Evolutionary conservation across 2,888 invertebrate genomes (phyloP), one percentile per base, ranked within the genome.

Genomic region (Anoncus sp.): DNA sequence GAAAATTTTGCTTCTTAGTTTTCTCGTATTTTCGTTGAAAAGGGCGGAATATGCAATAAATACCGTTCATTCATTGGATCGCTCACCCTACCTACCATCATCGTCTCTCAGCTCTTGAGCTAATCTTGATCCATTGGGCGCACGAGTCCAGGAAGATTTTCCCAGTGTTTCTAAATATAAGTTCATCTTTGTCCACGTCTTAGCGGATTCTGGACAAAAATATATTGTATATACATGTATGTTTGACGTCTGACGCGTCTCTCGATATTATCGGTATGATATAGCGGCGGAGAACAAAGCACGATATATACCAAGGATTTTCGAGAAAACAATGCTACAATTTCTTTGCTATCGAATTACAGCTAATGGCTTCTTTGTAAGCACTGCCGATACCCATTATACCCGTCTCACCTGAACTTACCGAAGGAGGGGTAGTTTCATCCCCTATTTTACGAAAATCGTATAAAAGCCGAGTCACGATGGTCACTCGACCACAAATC

Each of bases 321-420:
- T 60, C 12, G 14, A 59, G 40, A 2, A 45, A 74, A 70, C 45
- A 62, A 71, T 70, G 16, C 31, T 31, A 47, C 66, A 40, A 78
- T 76, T 35, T 59, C 49, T 38, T 38, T 27, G 75, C 77, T 86
- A 87, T 88, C 87, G 74, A 70, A 65, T 87, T 63, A 77, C 86
- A 55, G 77, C 78, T 88, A 88, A 88, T 88, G 88, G 88, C 83
- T 83, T 79, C 79, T 82, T 83, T 80, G 71, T 77, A 10, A 22
- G 62, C 38, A 62, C 65, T 27, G 20, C 67, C 31, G 47, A 40
- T 22, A 38, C 14, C 18, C 47, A 72, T 53, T 31, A 51, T 53
- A 49, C 20, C 14, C 5, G 51, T 79, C 60, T 81, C 74, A 83
- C 73, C 81, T 81, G 77, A 45, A 63, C 63, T 45, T 22, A 20